phyloP scores from a whole-genome alignment of 1,140 invertebrate species.

The Babylonia areolata region DNA sequence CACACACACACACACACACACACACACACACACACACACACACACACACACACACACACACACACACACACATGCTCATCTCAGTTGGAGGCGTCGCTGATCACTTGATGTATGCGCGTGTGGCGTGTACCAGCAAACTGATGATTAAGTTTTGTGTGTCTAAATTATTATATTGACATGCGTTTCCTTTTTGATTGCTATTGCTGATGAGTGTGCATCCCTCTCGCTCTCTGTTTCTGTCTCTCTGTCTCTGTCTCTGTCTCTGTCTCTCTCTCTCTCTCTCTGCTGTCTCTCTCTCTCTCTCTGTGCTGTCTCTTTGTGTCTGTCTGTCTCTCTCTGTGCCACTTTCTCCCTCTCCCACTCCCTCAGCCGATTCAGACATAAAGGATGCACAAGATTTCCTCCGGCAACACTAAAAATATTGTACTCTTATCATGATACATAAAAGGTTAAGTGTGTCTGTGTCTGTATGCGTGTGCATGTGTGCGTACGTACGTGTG shows the following conservation, averaged over 20 bases:
- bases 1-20: conserved; percentile 2
- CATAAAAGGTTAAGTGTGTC: background rate
- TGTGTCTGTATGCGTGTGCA: conserved; percentile 16
- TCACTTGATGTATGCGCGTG: too few species aligned
- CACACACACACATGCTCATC: background rate
- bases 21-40: conserved; percentile 20
- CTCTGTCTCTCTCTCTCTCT: background rate
- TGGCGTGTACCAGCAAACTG: too few species aligned
- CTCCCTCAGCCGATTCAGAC: too few species aligned
- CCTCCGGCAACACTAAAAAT: too few species aligned
- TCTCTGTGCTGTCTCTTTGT: background rate
- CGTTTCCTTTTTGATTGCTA: too few species aligned
- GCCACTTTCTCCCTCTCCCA: background rate
- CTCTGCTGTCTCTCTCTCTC: background rate
- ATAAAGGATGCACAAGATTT: too few species aligned
- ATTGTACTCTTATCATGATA: too few species aligned
- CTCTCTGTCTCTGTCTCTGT: background rate
- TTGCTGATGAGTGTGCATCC: too few species aligned
- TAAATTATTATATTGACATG: too few species aligned
- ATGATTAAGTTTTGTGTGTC: too few species aligned
- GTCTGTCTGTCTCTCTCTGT: background rate
- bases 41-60: conserved; percentile 14
- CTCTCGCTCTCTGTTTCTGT: background rate
- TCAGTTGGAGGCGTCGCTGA: too few species aligned
- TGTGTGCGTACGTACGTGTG: background rate